These are phyloP conservation scores for Rostratula benghalensis DNA, from an alignment of 2,113 vertebrate genomes.

Conservation along the genomic window DNA sequence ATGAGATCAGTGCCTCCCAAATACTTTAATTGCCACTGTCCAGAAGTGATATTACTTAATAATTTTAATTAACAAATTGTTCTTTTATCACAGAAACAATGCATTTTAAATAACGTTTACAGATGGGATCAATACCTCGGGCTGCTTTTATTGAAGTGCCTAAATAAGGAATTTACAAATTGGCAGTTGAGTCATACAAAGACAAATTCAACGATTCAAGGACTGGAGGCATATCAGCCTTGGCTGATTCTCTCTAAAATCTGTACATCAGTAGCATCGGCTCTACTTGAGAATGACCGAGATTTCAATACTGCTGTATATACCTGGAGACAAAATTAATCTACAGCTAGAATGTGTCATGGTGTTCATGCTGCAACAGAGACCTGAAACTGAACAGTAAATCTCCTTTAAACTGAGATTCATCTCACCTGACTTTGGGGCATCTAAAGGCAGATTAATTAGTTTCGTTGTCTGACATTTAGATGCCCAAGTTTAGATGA, in stretches of 20 bases:
- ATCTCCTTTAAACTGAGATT: neutral
- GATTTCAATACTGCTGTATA: neutral
- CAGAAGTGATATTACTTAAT: neutral
- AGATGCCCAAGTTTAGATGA: neutral
- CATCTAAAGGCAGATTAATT: neutral
- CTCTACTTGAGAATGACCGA: neutral
- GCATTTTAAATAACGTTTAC: neutral
- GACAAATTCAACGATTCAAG: neutral
- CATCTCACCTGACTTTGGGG: neutral
- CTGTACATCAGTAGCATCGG: neutral
- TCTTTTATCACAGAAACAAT: neutral
- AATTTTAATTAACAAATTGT: neutral
- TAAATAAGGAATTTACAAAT: neutral
- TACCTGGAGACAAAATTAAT: neutral
- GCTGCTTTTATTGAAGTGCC: neutral
- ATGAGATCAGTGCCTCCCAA: neutral
- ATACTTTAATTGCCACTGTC: neutral
- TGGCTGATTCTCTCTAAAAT: neutral
- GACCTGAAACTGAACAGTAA: neutral
- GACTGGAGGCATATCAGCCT: neutral
- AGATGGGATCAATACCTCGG: neutral
- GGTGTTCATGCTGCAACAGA: neutral
- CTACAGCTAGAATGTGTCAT: neutral
- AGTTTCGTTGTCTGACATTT: neutral
- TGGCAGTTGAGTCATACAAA: neutral